Conservation (phyloP, 2,888 invertebrate species). For the Drosophila pseudotakahashii region DNA sequence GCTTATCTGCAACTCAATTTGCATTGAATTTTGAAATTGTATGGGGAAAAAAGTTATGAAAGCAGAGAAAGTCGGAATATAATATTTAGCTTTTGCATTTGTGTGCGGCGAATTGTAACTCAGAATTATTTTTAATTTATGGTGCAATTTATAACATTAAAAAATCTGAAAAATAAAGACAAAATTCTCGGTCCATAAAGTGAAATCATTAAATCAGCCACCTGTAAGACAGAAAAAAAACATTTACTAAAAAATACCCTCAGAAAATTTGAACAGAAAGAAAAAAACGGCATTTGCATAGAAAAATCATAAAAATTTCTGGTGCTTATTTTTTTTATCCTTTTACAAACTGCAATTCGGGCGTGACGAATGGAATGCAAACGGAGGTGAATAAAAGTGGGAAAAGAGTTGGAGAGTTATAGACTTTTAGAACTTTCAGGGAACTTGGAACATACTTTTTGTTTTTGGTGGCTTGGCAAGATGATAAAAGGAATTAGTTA, state of each 20-base stretch:
- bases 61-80: not conserved
- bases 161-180: not conserved
- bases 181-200: conserved; percentile 65
- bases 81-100: too few species aligned
- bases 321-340: conserved; percentile 19
- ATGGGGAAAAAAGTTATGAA: not conserved
- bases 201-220: conserved; percentile 61
- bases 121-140: not conserved
- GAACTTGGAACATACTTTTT: not conserved
- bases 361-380: conserved; percentile 58
- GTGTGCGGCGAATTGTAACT: too few species aligned
- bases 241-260: conserved; percentile 20
- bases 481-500: conserved; percentile 63
- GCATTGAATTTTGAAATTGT: conserved; percentile 12
- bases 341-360: conserved; percentile 59
- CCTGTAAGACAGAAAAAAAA: conserved; percentile 48
- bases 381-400: conserved; percentile 15
- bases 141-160: not conserved
- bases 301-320: conserved; percentile 69
- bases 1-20: conserved; percentile 53
- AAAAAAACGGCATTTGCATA: conserved; percentile 60
- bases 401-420: conserved; percentile 41
- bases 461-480: conserved; percentile 42
- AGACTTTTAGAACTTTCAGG: not conserved
- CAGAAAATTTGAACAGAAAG: not conserved